phyloP scores from a whole-genome alignment of 2,888 invertebrate species.

The Hydropsyche betteni region DNA sequence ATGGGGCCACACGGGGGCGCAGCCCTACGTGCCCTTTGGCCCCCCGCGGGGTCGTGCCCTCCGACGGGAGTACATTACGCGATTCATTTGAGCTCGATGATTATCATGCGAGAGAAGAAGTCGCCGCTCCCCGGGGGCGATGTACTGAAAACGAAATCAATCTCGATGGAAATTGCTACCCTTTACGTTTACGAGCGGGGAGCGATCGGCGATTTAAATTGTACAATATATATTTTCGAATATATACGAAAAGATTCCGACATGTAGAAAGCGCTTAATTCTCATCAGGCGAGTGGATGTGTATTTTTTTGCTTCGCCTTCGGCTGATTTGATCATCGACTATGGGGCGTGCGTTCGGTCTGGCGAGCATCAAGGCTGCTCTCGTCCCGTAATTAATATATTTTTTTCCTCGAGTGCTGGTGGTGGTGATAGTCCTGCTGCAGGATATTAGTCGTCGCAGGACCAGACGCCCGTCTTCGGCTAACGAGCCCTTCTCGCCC shows the following conservation, averaged over 20 bases:
- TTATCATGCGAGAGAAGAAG: slow-evolving; percentile 47
- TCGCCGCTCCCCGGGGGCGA: slow-evolving; percentile 15
- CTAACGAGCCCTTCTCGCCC: slow-evolving; percentile 35
- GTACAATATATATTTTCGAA: not conserved
- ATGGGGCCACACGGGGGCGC: slow-evolving; percentile 34
- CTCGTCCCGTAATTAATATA: slow-evolving; percentile 48
- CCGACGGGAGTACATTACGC: slow-evolving; percentile 44
- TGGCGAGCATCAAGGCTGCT: slow-evolving; percentile 30
- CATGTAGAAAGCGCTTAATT: not conserved
- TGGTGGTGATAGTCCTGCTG: slow-evolving; percentile 13
- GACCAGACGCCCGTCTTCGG: slow-evolving; percentile 32
- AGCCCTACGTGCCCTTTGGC: slow-evolving; percentile 18
- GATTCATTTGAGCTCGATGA: slow-evolving; percentile 51
- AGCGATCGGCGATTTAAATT: not conserved
- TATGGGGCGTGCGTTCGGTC: slow-evolving; percentile 11
- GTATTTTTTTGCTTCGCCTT: slow-evolving; percentile 7
- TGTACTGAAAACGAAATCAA: slow-evolving; percentile 10
- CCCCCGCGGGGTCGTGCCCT: slow-evolving; percentile 39
- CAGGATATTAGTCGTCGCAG: slow-evolving; percentile 44
- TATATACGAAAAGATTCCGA: not conserved
- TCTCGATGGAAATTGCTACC: slow-evolving; percentile 14
- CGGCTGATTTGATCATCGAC: slow-evolving; percentile 17
- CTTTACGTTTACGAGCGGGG: not conserved
- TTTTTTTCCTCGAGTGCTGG: slow-evolving; percentile 41
- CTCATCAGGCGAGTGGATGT: slow-evolving; percentile 9